Conservation (phyloP, 2,888 invertebrate species). For the Eupithecia insigniata region DNA sequence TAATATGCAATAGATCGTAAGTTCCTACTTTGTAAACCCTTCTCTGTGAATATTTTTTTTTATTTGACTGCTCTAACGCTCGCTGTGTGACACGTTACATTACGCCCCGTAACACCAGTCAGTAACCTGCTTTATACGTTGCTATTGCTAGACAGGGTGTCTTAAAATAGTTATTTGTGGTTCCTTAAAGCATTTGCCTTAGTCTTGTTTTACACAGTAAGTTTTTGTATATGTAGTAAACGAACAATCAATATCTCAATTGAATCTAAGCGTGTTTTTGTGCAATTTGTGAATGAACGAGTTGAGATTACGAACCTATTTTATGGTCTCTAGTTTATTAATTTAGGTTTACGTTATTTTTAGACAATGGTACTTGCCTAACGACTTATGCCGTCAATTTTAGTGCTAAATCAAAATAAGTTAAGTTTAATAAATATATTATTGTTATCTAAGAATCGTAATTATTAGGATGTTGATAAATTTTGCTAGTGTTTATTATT, state of each 20-base stretch:
- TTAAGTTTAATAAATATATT: constrained; percentile 23
- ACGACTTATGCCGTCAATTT: constrained; percentile 34
- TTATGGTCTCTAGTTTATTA: constrained; percentile 27
- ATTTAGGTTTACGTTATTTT: constrained; percentile 16
- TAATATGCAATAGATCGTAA: too few relatives aligned
- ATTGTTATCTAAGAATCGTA: constrained; percentile 16
- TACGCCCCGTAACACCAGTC: neutral
- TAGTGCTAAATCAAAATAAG: constrained; percentile 28
- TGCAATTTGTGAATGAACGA: constrained; percentile 36
- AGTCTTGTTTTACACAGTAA: constrained; percentile 47
- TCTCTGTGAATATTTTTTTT: too few relatives aligned
- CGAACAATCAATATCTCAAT: constrained; percentile 44
- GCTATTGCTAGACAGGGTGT: constrained; percentile 37
- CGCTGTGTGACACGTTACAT: neutral
- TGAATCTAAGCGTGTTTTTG: constrained; percentile 40
- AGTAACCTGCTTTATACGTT: neutral
- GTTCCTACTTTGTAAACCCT: too few relatives aligned
- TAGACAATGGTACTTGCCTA: constrained; percentile 41
- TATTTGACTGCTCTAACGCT: too few relatives aligned
- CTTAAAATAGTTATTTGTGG: constrained; percentile 58
- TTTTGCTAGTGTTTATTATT: constrained; percentile 22
- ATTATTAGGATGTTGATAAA: constrained; percentile 15
- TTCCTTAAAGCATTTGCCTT: constrained; percentile 79
- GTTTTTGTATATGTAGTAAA: constrained; percentile 43
- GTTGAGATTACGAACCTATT: constrained; percentile 23